Percentiles rank a stretch among this genome's conserved stretches.
These are phyloP conservation scores for Bombus picipes DNA, from an alignment of 1,140 invertebrate species.

Conservation along the genomic window DNA sequence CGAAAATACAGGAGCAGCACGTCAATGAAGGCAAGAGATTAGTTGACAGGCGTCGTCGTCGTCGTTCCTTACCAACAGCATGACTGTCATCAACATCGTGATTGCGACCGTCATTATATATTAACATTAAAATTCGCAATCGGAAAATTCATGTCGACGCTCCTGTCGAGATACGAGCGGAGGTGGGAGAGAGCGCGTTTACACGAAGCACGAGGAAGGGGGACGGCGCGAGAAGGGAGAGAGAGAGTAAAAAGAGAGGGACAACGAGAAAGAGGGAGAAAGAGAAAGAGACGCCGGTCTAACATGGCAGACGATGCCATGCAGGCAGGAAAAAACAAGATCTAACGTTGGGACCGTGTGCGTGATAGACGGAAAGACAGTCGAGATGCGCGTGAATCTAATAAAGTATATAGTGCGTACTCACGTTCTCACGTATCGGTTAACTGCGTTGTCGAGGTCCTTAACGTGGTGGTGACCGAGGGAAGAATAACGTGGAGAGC, in stretches of 20 bases:
- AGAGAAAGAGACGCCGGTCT: conserved; percentile 55
- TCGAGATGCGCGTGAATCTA: conserved; percentile 1
- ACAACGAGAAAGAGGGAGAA: conserved; percentile 5
- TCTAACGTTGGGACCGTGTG: conserved; percentile 49
- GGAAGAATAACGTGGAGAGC: conserved; percentile 14
- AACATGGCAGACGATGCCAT: conserved; percentile 65
- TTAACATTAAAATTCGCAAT: conserved; percentile 51
- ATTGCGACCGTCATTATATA: not conserved
- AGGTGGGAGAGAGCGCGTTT: conserved; percentile 53
- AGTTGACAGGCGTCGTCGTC: conserved; percentile 50
- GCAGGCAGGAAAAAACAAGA: conserved; percentile 68
- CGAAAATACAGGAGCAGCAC: conserved; percentile 32
- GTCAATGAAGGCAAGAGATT: conserved; percentile 58
- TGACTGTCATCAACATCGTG: conserved; percentile 9
- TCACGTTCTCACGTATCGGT: conserved; percentile 50
- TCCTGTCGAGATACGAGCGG: conserved; percentile 18
- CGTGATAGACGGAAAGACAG: conserved; percentile 37
- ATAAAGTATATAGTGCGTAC: conserved; percentile 44
- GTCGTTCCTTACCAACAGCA: conserved; percentile 19
- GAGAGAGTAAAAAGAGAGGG: conserved; percentile 18
- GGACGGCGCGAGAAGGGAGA: not conserved
- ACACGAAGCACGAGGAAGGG: conserved; percentile 45
- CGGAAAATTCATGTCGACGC: conserved; percentile 59
- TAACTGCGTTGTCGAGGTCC: conserved; percentile 20
- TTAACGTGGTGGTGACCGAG: conserved; percentile 11